phyloP scores from a whole-genome alignment of 2,888 invertebrate genomes.

The Eupithecia tripunctaria region DNA sequence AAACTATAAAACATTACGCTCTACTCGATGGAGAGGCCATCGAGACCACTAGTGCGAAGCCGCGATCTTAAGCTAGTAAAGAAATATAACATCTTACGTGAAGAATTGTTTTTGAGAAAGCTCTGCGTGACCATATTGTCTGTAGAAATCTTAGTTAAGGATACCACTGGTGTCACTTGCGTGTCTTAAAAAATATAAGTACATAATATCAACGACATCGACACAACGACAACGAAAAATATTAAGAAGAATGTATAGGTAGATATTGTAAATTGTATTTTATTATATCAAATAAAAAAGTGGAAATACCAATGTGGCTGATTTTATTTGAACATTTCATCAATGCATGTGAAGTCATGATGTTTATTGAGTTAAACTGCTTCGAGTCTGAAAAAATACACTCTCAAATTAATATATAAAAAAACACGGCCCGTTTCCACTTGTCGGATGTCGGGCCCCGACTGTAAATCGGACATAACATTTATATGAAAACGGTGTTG shows the following conservation, averaged over 20 bases:
- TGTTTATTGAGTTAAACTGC: conserved; percentile 7
- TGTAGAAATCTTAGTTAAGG: conserved; percentile 31
- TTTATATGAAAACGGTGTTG: no score
- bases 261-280: no score
- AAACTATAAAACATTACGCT: no score
- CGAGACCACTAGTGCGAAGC: no score
- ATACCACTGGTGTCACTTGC: conserved; percentile 31
- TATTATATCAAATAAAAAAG: not conserved
- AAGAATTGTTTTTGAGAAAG: conserved; percentile 12
- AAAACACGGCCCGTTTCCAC: no score
- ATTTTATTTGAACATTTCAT: conserved; percentile 9
- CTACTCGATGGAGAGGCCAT: no score
- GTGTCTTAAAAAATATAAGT: conserved; percentile 25
- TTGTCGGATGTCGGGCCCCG: no score
- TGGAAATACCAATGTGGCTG: conserved; percentile 16
- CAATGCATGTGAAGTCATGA: conserved; percentile 20
- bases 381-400: conserved; percentile 17
- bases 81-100: conserved; percentile 15
- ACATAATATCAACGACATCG: not conserved
- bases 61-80: not conserved
- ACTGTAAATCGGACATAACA: no score
- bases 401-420: no score
- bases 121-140: conserved; percentile 28
- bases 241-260: no score
- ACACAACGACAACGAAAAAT: no score